Evolutionary conservation across 2,888 invertebrate genomes (phyloP).

Genomic region (Microplitis manilae): DNA sequence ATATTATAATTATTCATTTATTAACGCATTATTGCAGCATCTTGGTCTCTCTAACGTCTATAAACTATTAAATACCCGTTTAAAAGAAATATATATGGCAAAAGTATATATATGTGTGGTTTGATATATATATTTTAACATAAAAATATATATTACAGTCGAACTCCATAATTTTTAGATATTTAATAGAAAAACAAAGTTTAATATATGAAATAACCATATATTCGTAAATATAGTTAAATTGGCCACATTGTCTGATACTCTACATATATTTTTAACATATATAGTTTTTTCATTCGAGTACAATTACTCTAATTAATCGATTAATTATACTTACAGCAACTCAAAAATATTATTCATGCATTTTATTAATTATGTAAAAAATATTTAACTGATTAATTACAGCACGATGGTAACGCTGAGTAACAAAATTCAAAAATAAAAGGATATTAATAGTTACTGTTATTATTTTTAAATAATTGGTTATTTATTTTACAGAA

Average conservation of each 20-base stretch:
- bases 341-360: neutral
- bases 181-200: no score
- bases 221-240: no score
- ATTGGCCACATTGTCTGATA: no score
- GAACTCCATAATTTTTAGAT: no score
- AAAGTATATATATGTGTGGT: no score
- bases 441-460: constrained; percentile 1
- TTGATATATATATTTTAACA: no score
- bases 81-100: no score
- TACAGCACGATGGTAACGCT: neutral
- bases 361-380: neutral
- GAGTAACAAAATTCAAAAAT: neutral
- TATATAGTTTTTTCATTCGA: no score
- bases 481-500: constrained; percentile 59
- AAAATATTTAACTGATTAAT: neutral
- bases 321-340: neutral
- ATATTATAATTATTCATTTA: neutral
- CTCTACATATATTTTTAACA: no score
- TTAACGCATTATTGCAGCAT: constrained; percentile 21
- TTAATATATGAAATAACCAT: no score
- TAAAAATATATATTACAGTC: no score
- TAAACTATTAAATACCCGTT: neutral
- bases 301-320: neutral
- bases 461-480: constrained; percentile 1
- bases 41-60: neutral